phyloP scores from a whole-genome alignment of 2,113 vertebrate genomes.

The Lepus americanus region DNA sequence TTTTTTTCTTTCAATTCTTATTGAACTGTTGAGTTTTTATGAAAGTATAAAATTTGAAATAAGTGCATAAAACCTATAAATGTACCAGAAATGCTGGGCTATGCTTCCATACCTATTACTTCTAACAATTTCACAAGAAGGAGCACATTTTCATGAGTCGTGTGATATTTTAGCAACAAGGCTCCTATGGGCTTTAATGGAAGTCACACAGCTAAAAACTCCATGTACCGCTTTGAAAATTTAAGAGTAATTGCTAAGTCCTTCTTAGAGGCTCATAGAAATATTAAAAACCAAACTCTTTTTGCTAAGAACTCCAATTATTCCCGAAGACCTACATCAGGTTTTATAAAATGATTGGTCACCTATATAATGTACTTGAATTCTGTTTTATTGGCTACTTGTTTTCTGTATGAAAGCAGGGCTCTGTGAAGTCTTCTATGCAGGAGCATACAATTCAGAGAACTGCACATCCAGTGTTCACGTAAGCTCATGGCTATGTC shows the following conservation, averaged over 20 bases:
- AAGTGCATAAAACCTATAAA: constrained; percentile 83
- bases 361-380: constrained; percentile 87
- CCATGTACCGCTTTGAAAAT: constrained; percentile 88
- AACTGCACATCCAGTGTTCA: constrained; percentile 38
- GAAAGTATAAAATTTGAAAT: constrained; percentile 86
- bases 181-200: constrained; percentile 90
- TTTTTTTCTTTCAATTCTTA: constrained; percentile 77
- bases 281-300: constrained; percentile 91
- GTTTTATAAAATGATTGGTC: constrained; percentile 90
- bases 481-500: constrained; percentile 52
- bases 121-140: constrained; percentile 87
- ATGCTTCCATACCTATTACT: constrained; percentile 84
- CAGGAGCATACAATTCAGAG: constrained; percentile 63
- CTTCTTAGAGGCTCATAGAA: constrained; percentile 89
- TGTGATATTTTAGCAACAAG: constrained; percentile 88
- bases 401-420: constrained; percentile 86
- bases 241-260: constrained; percentile 90
- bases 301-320: constrained; percentile 88
- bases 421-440: constrained; percentile 82
- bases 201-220: constrained; percentile 90
- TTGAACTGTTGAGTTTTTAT: constrained; percentile 84
- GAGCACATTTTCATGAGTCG: constrained; percentile 88
- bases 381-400: constrained; percentile 86
- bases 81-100: constrained; percentile 84
- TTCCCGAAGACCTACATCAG: constrained; percentile 87